Base-by-base conservation (phyloP, 2,113 vertebrate species). In the Sigmodon hispidus region DNA sequence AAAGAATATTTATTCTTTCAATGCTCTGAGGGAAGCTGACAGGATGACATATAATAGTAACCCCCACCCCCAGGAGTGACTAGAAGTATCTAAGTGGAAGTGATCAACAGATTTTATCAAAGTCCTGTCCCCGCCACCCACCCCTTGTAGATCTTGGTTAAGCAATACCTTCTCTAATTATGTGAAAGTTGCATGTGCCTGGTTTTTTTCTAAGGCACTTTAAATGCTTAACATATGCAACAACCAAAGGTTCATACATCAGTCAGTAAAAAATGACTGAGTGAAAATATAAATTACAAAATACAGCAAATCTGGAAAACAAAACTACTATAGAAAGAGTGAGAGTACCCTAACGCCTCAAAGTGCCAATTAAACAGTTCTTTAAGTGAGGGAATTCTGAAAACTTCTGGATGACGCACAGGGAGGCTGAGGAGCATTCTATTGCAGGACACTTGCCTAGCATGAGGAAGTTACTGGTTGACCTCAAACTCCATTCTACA, bases 21-120 rank as follows among this genome's bases (percentile, higher is more conserved):
- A 13, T 72, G 48, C 69, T 89, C 65, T 89, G 70, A 95, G 52
- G 26, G 65, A 16, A 55, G 26, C 34, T 90, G 52, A 92, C 86
- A 94, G 69, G n/a, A n/a, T n/a, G n/a, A n/a, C n/a, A n/a, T n/a
- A n/a, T n/a, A n/a, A n/a, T n/a, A n/a, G n/a, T n/a, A n/a, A n/a
- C n/a, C n/a, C n/a, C n/a, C n/a, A n/a, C n/a, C 45, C 61, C 21
- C 63, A 52, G 59, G 55, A 52, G 9, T 48, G 26, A 84, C 34
- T 77, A 7, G 15, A 67, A 65, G 36, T 45, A 67, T n/a, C n/a
- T n/a, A n/a, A n/a, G n/a, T 72, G 3, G 10, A 67, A 52, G 48
- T 45, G 61, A 21, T 85, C 50, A 67, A 45, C 63, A 95, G 48
- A 69, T 12, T 93, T 76, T 91, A n/a, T 87, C 87, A 91, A 91